Base-by-base conservation (phyloP, 2,888 invertebrate genomes). In the Morpho helenor region DNA sequence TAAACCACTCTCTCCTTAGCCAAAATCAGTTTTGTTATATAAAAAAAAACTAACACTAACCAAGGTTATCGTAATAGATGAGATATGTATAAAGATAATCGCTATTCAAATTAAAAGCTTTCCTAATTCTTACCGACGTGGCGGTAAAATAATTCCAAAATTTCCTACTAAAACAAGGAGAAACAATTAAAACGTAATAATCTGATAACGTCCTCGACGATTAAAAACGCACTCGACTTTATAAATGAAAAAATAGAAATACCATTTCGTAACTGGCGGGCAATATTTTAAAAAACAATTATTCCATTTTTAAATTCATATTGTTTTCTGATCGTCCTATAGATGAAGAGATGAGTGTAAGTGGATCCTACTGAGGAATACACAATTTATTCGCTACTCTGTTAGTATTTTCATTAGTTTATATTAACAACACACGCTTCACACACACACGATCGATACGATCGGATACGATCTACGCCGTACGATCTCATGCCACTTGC, bases 231-330 rank as follows among this genome's bases (percentile, higher is more conserved):
- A 58, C 58, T 60, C 48, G 46, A 50, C 46, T 31, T 31, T 31
- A 31, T 31, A 31, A 31, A 31, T 31, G 31, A 31, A 31, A 16
- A 31, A 31, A 31, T 31, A 31, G 31, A 44, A 54, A 59, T 46
- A 48, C 41, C 51, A 50, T 61, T 64, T 66, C 49, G 49, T 50
- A 66, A 61, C 65, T 61, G 60, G 55, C 61, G 31, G 58, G 56
- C 54, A 59, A 61, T 55, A 54, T 59, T 63, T 58, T 52, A 64
- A 67, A 60, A 63, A 69, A 66, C 65, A 67, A 65, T 64, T 64
- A 68, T 65, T 71, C 62, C 65, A 68, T 66, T 68, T 70, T 70
- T 66, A 63, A 70, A 71, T 69, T 66, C 67, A 65, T 66, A 66
- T 69, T 65, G 67, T 63, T 66, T 69, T 67, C 67, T 52, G 61